phyloP scores from a whole-genome alignment of 2,797 vertebrate genomes.

The Orientallactaga sibirica region DNA sequence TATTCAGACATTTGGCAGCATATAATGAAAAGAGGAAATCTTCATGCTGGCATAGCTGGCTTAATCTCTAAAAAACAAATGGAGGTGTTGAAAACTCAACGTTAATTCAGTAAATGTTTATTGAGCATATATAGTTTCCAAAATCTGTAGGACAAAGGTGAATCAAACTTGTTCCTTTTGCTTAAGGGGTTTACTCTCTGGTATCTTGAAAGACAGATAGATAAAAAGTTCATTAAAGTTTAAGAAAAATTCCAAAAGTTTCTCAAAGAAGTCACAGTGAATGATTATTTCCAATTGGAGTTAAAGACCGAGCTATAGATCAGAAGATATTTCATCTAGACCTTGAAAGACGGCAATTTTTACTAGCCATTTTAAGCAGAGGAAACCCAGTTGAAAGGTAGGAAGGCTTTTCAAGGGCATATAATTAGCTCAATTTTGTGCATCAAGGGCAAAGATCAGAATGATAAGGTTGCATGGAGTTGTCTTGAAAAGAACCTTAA shows the following conservation, averaged over 20 bases:
- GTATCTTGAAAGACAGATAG: neutral
- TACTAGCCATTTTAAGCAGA: slow-evolving; percentile 39
- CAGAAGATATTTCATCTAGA: neutral
- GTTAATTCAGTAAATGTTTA: slow-evolving; percentile 48
- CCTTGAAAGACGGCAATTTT: neutral
- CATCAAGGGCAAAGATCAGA: neutral
- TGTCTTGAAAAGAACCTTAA: neutral
- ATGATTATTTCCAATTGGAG: neutral
- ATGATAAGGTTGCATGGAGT: neutral
- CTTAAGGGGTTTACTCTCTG: slow-evolving; percentile 8
- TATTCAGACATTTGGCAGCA: slow-evolving; percentile 71
- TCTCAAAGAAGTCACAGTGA: neutral
- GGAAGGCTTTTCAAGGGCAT: slow-evolving; percentile 44
- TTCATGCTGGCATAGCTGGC: slow-evolving; percentile 63
- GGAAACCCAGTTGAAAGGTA: neutral
- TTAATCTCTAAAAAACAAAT: slow-evolving; percentile 60
- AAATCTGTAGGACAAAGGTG: neutral
- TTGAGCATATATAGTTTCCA: slow-evolving; percentile 28
- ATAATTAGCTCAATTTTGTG: neutral
- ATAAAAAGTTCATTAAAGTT: neutral
- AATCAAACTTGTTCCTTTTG: neutral
- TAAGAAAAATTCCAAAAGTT: neutral
- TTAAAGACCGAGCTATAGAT: neutral
- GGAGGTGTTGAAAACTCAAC: slow-evolving; percentile 22
- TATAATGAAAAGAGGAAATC: slow-evolving; percentile 45